A percentile compares a stretch with the other conserved stretches of the same genome.
phyloP scores from a whole-genome alignment of 1,140 invertebrate genomes.

The Euwallacea similis region DNA sequence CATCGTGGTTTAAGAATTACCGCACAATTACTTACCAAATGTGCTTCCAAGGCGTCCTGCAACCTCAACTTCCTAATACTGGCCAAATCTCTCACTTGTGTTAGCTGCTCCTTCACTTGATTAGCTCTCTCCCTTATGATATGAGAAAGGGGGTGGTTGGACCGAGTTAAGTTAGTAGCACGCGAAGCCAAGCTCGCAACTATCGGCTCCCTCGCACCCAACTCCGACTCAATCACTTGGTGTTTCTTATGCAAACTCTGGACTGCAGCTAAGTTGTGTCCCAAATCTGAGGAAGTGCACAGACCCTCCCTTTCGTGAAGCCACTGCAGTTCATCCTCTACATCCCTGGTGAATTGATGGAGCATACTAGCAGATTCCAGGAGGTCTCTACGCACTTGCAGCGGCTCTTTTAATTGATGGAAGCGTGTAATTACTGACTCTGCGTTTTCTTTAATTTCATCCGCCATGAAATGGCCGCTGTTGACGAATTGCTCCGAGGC shows the following conservation, averaged over 20 bases:
- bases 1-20: too few relatives aligned
- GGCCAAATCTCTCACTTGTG: constrained; percentile 69
- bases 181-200: constrained; percentile 70
- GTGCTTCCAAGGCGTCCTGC: constrained; percentile 81
- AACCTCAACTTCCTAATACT: constrained; percentile 71
- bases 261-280: constrained; percentile 80
- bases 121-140: constrained; percentile 69
- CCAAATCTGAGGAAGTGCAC: constrained; percentile 75
- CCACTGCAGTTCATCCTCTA: constrained; percentile 86
- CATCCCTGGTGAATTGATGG: constrained; percentile 83
- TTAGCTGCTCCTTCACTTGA: constrained; percentile 66
- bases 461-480: constrained; percentile 80
- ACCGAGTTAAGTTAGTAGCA: constrained; percentile 77
- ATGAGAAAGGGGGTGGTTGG: constrained; percentile 78
- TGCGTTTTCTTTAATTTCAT: constrained; percentile 77
- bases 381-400: constrained; percentile 73
- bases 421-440: constrained; percentile 72
- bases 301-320: constrained; percentile 82
- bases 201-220: constrained; percentile 79
- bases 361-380: constrained; percentile 83
- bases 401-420: constrained; percentile 61
- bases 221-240: constrained; percentile 80
- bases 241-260: constrained; percentile 98
- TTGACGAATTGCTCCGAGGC: constrained; percentile 73
- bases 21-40: constrained; percentile 63